These are phyloP conservation scores for Callosobruchus maculatus DNA, from an alignment of 2,888 invertebrate species.

Conservation along the genomic window DNA sequence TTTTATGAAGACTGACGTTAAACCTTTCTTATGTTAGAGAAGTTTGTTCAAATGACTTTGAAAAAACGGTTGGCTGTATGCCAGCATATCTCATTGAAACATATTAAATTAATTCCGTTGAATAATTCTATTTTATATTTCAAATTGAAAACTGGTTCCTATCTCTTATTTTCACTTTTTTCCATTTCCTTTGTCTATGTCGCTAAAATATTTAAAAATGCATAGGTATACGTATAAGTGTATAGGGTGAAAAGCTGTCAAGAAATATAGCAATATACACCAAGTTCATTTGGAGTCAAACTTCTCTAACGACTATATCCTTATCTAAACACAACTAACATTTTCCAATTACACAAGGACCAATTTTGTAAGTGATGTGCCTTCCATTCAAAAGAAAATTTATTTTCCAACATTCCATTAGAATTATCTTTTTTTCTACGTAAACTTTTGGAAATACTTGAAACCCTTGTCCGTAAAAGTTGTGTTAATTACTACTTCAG, in stretches of 20 bases:
- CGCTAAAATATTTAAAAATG: too few species aligned
- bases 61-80: not conserved
- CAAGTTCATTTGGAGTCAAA: too few species aligned
- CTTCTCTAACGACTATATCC: too few species aligned
- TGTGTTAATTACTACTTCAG: slow-evolving; percentile 35
- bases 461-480: slow-evolving; percentile 18
- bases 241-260: too few species aligned
- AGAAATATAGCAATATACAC: too few species aligned
- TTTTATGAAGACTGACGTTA: not conserved
- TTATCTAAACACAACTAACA: not conserved
- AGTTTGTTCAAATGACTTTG: not conserved
- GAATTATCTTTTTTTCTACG: slow-evolving; percentile 20
- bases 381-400: slow-evolving; percentile 28
- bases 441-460: slow-evolving; percentile 1
- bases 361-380: slow-evolving; percentile 31
- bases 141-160: too few species aligned
- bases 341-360: slow-evolving; percentile 12
- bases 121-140: too few species aligned
- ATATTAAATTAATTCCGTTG: too few species aligned
- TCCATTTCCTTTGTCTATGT: too few species aligned
- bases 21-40: not conserved
- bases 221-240: too few species aligned
- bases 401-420: slow-evolving; percentile 31
- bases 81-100: too few species aligned
- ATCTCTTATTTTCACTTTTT: too few species aligned